A percentile compares a stretch with the other conserved stretches of the same genome.
These are phyloP conservation scores for Phaethornis superciliosus DNA, from an alignment of 2,113 vertebrate genomes.

Conservation along the genomic window DNA sequence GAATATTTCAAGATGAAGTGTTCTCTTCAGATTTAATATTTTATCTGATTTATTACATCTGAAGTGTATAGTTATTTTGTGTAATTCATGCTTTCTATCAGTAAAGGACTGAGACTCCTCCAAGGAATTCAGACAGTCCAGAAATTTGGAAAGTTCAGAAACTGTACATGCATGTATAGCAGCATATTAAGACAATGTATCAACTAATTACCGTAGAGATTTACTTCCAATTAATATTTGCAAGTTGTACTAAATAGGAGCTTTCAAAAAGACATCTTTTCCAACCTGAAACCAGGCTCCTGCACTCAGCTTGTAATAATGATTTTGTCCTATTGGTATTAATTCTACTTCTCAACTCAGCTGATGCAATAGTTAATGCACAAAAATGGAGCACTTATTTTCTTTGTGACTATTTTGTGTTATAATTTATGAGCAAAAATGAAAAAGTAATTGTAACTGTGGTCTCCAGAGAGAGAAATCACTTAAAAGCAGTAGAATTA, in stretches of 20 bases:
- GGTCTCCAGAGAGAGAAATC: not conserved
- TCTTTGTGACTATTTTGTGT: not conserved
- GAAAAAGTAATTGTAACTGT: not conserved
- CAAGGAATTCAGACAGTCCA: not conserved
- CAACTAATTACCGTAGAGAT: not conserved
- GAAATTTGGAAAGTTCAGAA: not conserved
- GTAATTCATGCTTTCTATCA: slow-evolving; percentile 27
- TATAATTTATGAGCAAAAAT: not conserved
- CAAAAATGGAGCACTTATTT: not conserved
- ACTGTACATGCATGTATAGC: not conserved
- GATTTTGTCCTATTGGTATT: not conserved
- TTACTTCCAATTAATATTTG: not conserved
- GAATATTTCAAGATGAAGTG: not conserved
- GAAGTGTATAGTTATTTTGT: slow-evolving; percentile 10
- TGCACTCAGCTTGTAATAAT: not conserved
- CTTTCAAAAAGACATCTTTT: not conserved
- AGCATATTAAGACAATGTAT: not conserved
- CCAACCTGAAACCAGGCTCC: not conserved
- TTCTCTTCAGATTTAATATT: not conserved
- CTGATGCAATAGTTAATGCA: not conserved
- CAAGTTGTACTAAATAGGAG: not conserved
- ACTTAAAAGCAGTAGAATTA: slow-evolving; percentile 23
- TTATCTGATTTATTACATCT: not conserved
- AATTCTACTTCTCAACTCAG: not conserved
- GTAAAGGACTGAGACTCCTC: not conserved